phyloP scores from a whole-genome alignment of 2,797 vertebrate species.

The Limosa lapponica region DNA sequence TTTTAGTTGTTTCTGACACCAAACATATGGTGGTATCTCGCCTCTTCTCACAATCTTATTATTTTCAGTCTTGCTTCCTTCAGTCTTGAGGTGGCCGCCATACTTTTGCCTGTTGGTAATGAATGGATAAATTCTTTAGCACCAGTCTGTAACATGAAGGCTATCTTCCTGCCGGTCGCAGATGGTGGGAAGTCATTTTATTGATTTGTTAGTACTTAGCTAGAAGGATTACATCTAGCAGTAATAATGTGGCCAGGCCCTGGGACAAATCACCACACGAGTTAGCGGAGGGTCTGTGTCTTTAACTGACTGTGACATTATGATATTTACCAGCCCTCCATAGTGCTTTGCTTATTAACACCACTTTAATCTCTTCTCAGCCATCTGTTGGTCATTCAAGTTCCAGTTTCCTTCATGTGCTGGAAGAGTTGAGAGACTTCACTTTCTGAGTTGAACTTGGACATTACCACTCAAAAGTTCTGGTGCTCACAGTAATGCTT shows the following conservation, averaged over 20 bases:
- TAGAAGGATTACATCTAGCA: slow-evolving; percentile 36
- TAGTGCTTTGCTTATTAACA: slow-evolving; percentile 51
- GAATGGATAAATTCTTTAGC: background rate
- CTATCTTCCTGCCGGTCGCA: background rate
- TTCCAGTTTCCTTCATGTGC: slow-evolving; percentile 20
- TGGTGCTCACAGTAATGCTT: background rate
- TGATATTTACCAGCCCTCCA: slow-evolving; percentile 23
- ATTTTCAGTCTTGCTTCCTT: background rate
- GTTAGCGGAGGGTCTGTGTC: background rate
- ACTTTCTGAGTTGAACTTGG: background rate
- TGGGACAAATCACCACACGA: background rate
- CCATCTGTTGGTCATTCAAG: slow-evolving; percentile 54
- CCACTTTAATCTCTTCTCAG: slow-evolving; percentile 54
- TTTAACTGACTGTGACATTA: slow-evolving; percentile 20
- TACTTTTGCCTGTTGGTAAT: background rate
- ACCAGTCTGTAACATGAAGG: background rate
- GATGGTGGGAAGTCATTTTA: background rate
- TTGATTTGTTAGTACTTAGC: slow-evolving; percentile 31
- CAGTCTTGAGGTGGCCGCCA: background rate
- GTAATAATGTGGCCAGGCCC: background rate
- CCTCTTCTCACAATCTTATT: background rate
- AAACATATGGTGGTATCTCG: background rate
- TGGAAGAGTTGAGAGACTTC: background rate
- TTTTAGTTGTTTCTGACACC: background rate
- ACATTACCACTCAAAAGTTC: background rate